phyloP scores from a whole-genome alignment of 2,113 vertebrate species.

The Fukomys damarensis region DNA sequence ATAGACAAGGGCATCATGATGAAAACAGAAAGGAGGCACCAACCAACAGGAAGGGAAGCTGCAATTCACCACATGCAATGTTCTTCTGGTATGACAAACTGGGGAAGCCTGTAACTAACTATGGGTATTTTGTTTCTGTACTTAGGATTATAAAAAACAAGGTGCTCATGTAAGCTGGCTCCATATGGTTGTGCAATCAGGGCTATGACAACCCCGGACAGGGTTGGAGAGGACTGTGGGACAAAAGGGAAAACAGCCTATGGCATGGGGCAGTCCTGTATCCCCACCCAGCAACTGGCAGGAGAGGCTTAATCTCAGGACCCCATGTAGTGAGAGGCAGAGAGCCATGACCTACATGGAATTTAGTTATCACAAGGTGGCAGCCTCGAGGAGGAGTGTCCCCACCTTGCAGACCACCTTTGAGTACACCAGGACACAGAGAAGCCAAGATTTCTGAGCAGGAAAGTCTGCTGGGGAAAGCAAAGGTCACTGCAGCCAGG shows the following conservation, averaged over 20 bases:
- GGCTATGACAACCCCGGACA: background rate
- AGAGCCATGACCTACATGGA: background rate
- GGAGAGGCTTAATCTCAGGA: background rate
- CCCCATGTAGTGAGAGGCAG: background rate
- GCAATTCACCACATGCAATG: accelerated
- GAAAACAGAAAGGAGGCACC: background rate
- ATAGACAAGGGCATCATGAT: background rate
- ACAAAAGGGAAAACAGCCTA: background rate
- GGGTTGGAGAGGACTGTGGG: background rate
- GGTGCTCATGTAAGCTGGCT: too few species aligned
- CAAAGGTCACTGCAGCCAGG: background rate
- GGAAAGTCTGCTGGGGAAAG: background rate
- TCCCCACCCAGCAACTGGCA: background rate
- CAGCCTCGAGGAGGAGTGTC: background rate
- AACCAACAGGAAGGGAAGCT: background rate
- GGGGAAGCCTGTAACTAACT: background rate
- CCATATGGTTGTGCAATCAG: accelerated
- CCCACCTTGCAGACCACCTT: background rate
- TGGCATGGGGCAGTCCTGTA: too few species aligned
- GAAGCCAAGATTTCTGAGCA: background rate
- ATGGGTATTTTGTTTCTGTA: background rate
- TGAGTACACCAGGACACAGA: background rate
- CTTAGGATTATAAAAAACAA: background rate
- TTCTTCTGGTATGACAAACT: background rate
- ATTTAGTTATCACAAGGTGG: background rate